Percentiles rank a stretch among this genome's conserved stretches.
Conservation (phyloP, 2,797 vertebrate genomes). For the Centropyge bicolor region DNA sequence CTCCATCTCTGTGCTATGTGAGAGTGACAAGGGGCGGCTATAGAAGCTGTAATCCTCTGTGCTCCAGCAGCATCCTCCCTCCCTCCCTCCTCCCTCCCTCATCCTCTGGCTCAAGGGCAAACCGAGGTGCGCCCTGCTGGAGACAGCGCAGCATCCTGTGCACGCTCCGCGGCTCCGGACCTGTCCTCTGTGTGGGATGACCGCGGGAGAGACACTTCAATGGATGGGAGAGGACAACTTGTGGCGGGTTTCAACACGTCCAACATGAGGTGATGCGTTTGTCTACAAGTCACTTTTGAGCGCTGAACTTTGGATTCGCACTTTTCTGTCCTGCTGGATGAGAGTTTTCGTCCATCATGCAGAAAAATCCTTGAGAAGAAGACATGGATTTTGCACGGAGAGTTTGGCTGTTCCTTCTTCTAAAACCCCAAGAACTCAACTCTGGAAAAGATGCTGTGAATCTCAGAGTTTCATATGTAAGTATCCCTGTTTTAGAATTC, state of each 20-base stretch:
- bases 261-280: constrained; percentile 46
- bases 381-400: constrained; percentile 76
- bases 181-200: constrained; percentile 53
- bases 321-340: constrained; percentile 15
- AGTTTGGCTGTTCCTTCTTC: constrained; percentile 61
- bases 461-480: constrained; percentile 83
- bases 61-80: constrained; percentile 56
- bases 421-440: constrained; percentile 65
- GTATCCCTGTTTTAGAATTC: constrained; percentile 44
- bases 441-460: constrained; percentile 78
- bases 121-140: constrained; percentile 65
- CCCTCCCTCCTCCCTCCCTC: constrained; percentile 58
- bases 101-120: constrained; percentile 77
- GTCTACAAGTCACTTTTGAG: constrained; percentile 35
- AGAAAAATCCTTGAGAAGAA: constrained; percentile 53
- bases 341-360: constrained; percentile 58
- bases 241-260: constrained; percentile 59
- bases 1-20: constrained; percentile 17
- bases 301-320: constrained; percentile 49
- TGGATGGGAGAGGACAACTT: constrained; percentile 37
- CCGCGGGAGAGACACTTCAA: constrained; percentile 16
- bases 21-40: constrained; percentile 34
- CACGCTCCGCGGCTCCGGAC: constrained; percentile 37
- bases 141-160: constrained; percentile 65
- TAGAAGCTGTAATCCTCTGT: constrained; percentile 71